Conservation (phyloP, 2,797 vertebrate species). For the Pelochelys cantorii region DNA sequence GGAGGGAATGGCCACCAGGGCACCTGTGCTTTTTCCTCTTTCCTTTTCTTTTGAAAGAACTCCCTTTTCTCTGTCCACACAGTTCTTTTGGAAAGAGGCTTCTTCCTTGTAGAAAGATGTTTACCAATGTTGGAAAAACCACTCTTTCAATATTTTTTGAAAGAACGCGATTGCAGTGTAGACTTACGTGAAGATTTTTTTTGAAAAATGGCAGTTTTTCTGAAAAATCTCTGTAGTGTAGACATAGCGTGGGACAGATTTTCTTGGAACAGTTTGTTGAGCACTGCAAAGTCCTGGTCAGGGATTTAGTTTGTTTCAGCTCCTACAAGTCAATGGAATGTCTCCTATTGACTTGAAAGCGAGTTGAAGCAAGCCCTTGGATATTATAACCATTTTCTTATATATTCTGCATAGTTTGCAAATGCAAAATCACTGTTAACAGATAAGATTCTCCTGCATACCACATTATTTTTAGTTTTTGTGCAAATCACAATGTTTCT, state of each 20-base stretch:
- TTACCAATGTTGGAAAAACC: no score
- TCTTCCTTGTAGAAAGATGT: no score
- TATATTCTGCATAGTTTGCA: neutral
- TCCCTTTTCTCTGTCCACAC: no score
- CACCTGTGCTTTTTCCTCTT: no score
- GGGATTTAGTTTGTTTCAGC: neutral
- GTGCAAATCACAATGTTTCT: neutral
- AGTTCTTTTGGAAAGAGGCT: no score
- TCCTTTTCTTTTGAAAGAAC: no score
- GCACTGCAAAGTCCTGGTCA: neutral
- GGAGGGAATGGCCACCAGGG: no score
- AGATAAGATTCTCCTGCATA: neutral
- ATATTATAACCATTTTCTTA: neutral
- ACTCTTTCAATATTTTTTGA: no score
- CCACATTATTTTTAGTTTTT: fast-evolving
- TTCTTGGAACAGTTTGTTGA: neutral
- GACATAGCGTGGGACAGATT: neutral
- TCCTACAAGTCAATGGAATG: neutral
- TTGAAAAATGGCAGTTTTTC: no score
- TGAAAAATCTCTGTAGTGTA: no score
- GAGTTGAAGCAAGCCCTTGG: neutral
- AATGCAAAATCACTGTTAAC: neutral
- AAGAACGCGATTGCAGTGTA: no score
- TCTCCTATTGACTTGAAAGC: neutral
- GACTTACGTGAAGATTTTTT: no score